Percentiles rank a stretch among this genome's conserved stretches.
Conservation (phyloP, 2,888 invertebrate species). For the Platycheirus rosarum region DNA sequence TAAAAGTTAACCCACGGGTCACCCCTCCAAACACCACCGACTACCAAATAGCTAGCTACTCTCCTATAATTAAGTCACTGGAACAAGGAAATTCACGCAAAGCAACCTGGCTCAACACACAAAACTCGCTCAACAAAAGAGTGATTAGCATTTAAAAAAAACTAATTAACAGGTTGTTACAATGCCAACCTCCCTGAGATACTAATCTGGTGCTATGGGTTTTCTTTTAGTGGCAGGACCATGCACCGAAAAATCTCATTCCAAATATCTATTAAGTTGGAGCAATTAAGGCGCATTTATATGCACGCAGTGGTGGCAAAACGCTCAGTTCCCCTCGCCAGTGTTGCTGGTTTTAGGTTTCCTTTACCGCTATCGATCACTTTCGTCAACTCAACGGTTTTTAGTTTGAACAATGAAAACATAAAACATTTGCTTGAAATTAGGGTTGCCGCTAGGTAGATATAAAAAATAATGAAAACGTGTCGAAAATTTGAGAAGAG, state of each 20-base stretch:
- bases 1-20: conserved; percentile 54
- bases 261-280: conserved; percentile 54
- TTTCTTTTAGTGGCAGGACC: conserved; percentile 16
- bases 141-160: conserved; percentile 73
- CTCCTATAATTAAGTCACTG: conserved; percentile 69
- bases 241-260: conserved; percentile 33
- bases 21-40: conserved; percentile 38
- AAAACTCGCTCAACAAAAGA: conserved; percentile 28
- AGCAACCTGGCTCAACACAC: conserved; percentile 1
- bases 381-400: conserved; percentile 43
- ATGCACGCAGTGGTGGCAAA: conserved; percentile 1
- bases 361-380: conserved; percentile 38
- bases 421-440: neutral
- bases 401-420: conserved; percentile 48
- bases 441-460: neutral
- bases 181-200: conserved; percentile 58
- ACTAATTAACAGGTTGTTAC: conserved; percentile 73
- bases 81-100: conserved; percentile 63
- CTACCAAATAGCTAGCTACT: conserved; percentile 21
- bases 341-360: conserved; percentile 5
- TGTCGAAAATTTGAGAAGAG: too few relatives aligned
- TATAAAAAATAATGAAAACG: neutral
- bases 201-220: conserved; percentile 43
- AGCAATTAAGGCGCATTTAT: conserved; percentile 26
- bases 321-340: neutral